Conservation (phyloP, 1,140 invertebrate genomes). For the Daktulosphaira vitifoliae region DNA sequence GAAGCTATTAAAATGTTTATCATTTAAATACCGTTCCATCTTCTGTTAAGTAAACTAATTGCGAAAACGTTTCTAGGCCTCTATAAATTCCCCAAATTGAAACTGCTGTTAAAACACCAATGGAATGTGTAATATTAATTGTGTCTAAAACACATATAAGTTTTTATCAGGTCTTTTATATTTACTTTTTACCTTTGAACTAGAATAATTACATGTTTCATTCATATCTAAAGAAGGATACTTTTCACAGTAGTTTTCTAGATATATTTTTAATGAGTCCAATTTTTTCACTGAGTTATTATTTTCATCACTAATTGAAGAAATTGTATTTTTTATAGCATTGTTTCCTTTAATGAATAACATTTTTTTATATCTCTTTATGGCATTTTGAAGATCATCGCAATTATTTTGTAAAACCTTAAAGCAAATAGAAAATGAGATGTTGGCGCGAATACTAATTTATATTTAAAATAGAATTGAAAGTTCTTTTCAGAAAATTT, state of each 20-base stretch:
- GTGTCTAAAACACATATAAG: too few species aligned
- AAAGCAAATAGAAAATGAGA: too few species aligned
- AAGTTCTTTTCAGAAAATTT: too few species aligned
- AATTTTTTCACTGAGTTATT: not conserved
- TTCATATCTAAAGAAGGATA: conserved; percentile 25
- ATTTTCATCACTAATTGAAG: too few species aligned
- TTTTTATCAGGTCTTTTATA: too few species aligned
- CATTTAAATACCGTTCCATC: not conserved
- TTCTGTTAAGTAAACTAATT: conserved; percentile 47
- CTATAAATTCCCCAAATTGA: conserved; percentile 68
- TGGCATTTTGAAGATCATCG: conserved; percentile 15
- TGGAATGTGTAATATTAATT: not conserved
- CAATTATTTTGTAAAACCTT: conserved; percentile 17
- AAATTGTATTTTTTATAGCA: not conserved
- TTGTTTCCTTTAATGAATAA: conserved; percentile 21
- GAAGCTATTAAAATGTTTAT: not conserved
- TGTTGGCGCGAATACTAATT: too few species aligned
- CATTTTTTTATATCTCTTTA: conserved; percentile 11
- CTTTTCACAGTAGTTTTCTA: conserved; percentile 5
- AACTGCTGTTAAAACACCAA: conserved; percentile 42
- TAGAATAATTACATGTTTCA: conserved; percentile 33
- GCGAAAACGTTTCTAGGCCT: conserved; percentile 70
- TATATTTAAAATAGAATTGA: too few species aligned
- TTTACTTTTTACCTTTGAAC: too few species aligned
- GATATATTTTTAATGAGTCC: not conserved